Conservation (phyloP, 2,888 invertebrate genomes). For the Nemurella pictetii region DNA sequence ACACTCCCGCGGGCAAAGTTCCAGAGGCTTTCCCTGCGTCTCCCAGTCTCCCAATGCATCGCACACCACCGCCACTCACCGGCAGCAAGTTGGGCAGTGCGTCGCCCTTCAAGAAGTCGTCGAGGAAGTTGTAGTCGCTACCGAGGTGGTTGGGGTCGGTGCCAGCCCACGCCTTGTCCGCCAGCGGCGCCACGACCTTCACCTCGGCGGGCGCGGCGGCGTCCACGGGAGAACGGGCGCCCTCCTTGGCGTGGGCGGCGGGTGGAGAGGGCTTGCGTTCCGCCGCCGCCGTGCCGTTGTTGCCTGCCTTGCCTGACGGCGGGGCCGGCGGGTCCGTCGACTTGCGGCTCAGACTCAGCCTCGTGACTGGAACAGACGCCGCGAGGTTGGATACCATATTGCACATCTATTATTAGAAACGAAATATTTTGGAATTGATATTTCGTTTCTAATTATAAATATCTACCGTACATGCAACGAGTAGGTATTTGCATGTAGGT, state of each 20-base stretch:
- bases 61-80: slow-evolving; percentile 54
- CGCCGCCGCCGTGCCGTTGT: background rate
- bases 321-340: background rate
- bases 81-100: slow-evolving; percentile 72
- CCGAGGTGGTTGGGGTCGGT: background rate
- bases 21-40: too few relatives aligned
- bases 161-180: slow-evolving; percentile 7
- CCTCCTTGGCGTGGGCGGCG: background rate
- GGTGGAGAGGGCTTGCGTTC: background rate
- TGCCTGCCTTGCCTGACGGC: background rate
- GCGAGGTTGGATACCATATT: too few relatives aligned
- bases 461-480: too few relatives aligned
- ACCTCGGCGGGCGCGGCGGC: background rate
- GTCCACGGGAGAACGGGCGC: background rate
- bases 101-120: slow-evolving; percentile 83
- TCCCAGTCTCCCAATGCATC: too few relatives aligned
- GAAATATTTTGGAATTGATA: too few relatives aligned
- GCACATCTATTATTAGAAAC: too few relatives aligned
- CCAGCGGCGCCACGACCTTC: background rate
- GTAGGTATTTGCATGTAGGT: too few relatives aligned
- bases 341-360: background rate
- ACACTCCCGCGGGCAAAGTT: too few relatives aligned
- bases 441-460: too few relatives aligned
- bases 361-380: background rate
- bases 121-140: slow-evolving; percentile 70